Base-by-base conservation (phyloP, 1,140 invertebrate species). In the Hycleus phaleratus region DNA sequence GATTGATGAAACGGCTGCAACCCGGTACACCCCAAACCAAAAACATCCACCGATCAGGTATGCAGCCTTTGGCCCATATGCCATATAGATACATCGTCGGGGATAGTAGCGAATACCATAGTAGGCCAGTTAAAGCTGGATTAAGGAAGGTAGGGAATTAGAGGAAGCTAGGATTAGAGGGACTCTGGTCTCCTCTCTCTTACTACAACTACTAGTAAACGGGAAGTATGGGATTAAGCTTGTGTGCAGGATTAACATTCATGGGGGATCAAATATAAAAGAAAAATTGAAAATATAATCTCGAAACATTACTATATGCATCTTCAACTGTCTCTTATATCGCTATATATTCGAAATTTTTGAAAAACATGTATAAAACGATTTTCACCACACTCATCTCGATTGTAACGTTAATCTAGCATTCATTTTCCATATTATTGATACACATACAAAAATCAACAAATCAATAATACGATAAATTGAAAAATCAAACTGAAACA, bases 1-100 rank as follows among this genome's bases (percentile, higher is more conserved):
- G 80, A 81, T 81, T 81, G 80, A 81, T 81, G 78, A 79, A 77
- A 72, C 71, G 73, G 63, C 64, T 65, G 62, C 62, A 66, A 58
- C 57, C 52, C 58, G 46, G 57, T 62, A 64, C 63, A 65, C 60
- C 63, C 56, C 63, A 55, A 54, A 56, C 60, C 64, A 60, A 69
- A 68, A 64, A 63, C 61, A 63, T 62, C 38, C 57, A 61, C 55
- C 63, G 57, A 60, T 60, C 66, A 64, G 60, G 63, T 65, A 65
- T 58, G 49, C 58, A 60, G 46, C 49, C 51, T 44, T 42, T n/a
- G 48, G 58, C 52, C 58, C 63, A 60, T 62, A 63, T 60, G 63
- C 49, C 60, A 56, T 63, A 44, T 38, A 61, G 52, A 59, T 59
- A 66, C 60, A 58, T 51, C 49, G 54, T 43, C 44, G 56, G 40